phyloP scores from a whole-genome alignment of 2,888 invertebrate species.

The Priocnemis perturbator region DNA sequence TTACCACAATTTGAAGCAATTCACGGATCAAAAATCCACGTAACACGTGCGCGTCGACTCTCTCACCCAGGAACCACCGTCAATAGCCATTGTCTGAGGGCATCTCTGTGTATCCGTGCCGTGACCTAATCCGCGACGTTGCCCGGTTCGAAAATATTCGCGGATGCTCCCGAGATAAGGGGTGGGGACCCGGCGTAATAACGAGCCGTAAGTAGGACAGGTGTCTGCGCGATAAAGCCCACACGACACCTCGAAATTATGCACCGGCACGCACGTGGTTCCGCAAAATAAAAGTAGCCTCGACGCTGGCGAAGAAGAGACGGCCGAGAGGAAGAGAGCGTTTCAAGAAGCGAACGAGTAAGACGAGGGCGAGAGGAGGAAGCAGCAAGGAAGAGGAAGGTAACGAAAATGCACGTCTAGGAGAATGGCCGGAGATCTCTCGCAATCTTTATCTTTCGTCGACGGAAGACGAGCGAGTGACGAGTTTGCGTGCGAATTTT shows the following conservation, averaged over 20 bases:
- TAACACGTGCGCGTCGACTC: neutral
- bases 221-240: conserved; percentile 68
- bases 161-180: conserved; percentile 58
- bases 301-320: neutral
- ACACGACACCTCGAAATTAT: conserved; percentile 69
- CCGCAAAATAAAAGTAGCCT: conserved; percentile 57
- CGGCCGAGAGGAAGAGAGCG: conserved; percentile 7
- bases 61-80: no score
- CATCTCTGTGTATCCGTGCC: conserved; percentile 14
- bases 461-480: conserved; percentile 47
- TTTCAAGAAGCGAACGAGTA: neutral
- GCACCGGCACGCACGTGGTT: conserved; percentile 69
- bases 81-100: no score
- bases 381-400: conserved; percentile 36
- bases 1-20: no score
- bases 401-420: conserved; percentile 18
- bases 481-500: no score
- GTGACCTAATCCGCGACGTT: conserved; percentile 18
- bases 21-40: no score
- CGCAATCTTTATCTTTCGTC: conserved; percentile 43
- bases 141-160: conserved; percentile 40
- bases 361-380: neutral
- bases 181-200: conserved; percentile 58
- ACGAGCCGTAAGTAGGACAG: conserved; percentile 72
- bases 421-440: conserved; percentile 34